Evolutionary conservation across 2,888 invertebrate species (phyloP), one percentile per base, ranked within the genome.

Genomic region (Fabriciana adippe): DNA sequence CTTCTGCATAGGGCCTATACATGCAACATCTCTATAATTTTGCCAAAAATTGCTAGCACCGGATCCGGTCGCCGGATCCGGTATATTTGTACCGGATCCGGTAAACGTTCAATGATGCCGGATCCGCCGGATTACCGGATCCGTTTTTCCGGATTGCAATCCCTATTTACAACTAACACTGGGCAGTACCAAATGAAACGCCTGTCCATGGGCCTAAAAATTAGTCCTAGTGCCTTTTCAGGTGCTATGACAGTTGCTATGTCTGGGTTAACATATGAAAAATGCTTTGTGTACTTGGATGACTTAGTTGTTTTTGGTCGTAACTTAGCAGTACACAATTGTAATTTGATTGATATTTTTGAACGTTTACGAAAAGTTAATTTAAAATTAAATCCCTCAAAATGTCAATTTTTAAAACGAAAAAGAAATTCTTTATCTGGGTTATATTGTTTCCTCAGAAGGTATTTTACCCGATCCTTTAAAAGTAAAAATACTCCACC

Each of bases 181-280:
- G 66, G 62, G 13, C 69, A 71, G 50, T 71, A 71, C 53, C 72
- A 70, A 41, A 67, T 74, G 71, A 68, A 64, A 18, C 41, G 72
- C 14, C n/a, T 70, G 15, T 72, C 74, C 3, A 69, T 70, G 69
- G 74, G 73, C 13, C 48, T 70, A 6, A 71, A 71, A 53, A 72
- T 56, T 13, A 68, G 68, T 47, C 65, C 68, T 14, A 72, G 64
- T 61, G 66, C 67, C 0, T 74, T 74, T 47, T 57, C 57, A 55
- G 21, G 72, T 6, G 48, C 64, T 15, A 74, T 74, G 71, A 63
- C 69, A 6, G 55, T 57, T 68, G 74, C 74, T 13, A 71, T 72
- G 73, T 68, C 72, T 5, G 74, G 53, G 3, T 31, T 31, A 31
- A 31, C 31, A 31, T 31, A 31, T 31, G 31, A 31, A 31, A 31